Percentiles rank a stretch among this genome's conserved stretches.
These are phyloP conservation scores for Furcula furcula DNA, from an alignment of 2,888 invertebrate species.

Conservation along the genomic window DNA sequence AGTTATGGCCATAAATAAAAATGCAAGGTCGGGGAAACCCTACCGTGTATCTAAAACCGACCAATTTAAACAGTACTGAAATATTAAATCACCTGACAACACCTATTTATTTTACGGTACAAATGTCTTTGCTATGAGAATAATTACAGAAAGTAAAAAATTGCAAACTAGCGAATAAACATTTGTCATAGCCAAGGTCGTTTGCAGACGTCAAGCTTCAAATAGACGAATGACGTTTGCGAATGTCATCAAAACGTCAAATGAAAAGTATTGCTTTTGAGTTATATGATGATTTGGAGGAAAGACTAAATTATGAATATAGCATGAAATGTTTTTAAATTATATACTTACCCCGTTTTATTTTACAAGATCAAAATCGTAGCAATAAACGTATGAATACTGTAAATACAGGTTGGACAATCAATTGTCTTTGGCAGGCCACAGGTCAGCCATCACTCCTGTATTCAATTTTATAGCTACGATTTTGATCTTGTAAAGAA, in stretches of 20 bases:
- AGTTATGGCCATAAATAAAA: constrained; percentile 15
- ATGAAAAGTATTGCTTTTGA: constrained; percentile 3
- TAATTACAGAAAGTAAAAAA: constrained; percentile 3
- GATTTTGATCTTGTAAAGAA: no score
- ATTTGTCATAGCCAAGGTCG: constrained; percentile 23
- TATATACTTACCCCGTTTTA: no score
- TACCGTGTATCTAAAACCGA: neutral
- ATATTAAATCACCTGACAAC: no score
- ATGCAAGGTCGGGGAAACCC: constrained; percentile 41
- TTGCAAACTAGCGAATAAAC: constrained; percentile 6
- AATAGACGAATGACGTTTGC: constrained; percentile 22
- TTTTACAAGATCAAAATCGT: no score
- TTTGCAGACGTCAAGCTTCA: constrained; percentile 11
- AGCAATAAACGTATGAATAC: no score
- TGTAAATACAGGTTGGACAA: no score
- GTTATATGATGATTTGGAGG: constrained; percentile 4
- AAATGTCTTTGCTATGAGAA: neutral
- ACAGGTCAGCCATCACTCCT: no score
- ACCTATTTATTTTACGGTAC: neutral
- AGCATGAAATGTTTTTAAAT: no score
- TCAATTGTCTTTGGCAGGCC: no score
- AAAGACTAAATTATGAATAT: no score
- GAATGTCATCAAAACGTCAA: constrained; percentile 11
- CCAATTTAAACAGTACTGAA: neutral
- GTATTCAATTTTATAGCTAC: no score